Base-by-base conservation (phyloP, 2,888 invertebrate genomes). In the Caenorhabditis plicata region DNA sequence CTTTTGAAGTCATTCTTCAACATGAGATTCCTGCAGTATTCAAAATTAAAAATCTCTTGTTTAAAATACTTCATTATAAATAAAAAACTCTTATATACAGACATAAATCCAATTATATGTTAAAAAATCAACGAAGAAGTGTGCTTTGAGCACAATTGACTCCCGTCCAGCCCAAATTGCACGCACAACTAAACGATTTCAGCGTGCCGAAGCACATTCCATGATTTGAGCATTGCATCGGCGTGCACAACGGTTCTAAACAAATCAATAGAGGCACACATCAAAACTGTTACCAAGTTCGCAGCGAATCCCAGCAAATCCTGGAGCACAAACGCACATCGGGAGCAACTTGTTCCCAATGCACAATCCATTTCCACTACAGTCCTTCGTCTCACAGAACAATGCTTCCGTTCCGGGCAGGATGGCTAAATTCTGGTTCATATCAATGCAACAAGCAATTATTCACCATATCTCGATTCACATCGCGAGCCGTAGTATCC, bases 151-250 rank as follows among this genome's bases (percentile, higher is more conserved):
- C 53, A 48, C 95, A 95, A 82, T 91, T 91, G 0, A 87, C 86
- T 0, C 93, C 93, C 0, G 91, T 92, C 92, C 92, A 95, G 1
- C 94, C 94, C 8, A 93, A 83, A 78, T 91, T 87, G 80, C 94
- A 94, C 3, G 64, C 36, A 29, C 67, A 73, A 25, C 48, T 50
- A 54, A 60, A 71, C 2, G 67, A 65, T 25, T 69, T 69, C 35
- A 62, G 40, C 8, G 67, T 64, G 2, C 72, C 71, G 8, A 71
- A 3, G 42, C 74, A 74, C 8, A 74, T 20, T 8, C 74, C 74
- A 36, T 73, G 61, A n/a, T 64, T 64, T 5, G 67, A 64, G 35
- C 74, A 74, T 17, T 72, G 67, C 7, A 74, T 46, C 17, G 69
- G 52, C 20, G 68, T 66, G 47, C 74, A 74, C 3, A 68, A 58